A percentile compares a stretch with the other conserved stretches of the same genome.
phyloP scores from a whole-genome alignment of 2,888 invertebrate genomes.

The Alloscopus bannaensis region DNA sequence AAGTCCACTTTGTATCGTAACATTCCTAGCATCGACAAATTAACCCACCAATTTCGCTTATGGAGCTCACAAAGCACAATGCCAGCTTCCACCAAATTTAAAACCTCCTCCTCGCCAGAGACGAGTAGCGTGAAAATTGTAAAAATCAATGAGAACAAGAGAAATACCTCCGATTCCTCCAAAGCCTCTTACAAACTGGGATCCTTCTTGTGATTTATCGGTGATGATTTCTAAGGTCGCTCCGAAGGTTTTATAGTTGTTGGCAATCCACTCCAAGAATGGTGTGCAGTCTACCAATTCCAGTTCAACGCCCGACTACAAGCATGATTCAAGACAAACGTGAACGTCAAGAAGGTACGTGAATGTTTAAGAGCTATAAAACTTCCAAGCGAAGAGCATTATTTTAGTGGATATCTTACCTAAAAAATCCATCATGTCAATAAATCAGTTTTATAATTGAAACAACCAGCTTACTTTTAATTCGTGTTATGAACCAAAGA shows the following conservation, averaged over 20 bases:
- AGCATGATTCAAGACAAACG: too few relatives aligned
- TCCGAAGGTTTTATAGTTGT: slow-evolving; percentile 99
- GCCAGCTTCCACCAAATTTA: slow-evolving; percentile 7
- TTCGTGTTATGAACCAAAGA: too few relatives aligned
- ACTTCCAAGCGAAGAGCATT: too few relatives aligned
- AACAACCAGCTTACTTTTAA: too few relatives aligned
- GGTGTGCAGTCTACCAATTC: slow-evolving; percentile 98
- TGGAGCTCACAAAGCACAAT: slow-evolving; percentile 82
- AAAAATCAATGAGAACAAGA: slow-evolving; percentile 5
- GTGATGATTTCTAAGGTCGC: slow-evolving; percentile 99
- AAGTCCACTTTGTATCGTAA: slow-evolving; percentile 99
- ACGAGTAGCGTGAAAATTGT: background rate
- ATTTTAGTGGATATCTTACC: too few relatives aligned
- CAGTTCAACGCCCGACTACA: slow-evolving; percentile 96
- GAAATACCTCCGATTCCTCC: slow-evolving; percentile 87
- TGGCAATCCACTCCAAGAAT: slow-evolving; percentile 98
- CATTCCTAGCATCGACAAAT: slow-evolving; percentile 83
- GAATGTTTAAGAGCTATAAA: too few relatives aligned
- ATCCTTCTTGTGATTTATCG: slow-evolving; percentile 99
- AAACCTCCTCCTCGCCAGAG: background rate
- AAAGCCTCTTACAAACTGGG: slow-evolving; percentile 99
- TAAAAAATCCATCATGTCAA: too few relatives aligned
- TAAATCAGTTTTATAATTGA: too few relatives aligned
- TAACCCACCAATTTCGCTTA: slow-evolving; percentile 53
- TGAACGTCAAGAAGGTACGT: too few relatives aligned